These are phyloP conservation scores for Cephalopterus ornatus DNA, from an alignment of 2,113 vertebrate genomes.

Conservation along the genomic window DNA sequence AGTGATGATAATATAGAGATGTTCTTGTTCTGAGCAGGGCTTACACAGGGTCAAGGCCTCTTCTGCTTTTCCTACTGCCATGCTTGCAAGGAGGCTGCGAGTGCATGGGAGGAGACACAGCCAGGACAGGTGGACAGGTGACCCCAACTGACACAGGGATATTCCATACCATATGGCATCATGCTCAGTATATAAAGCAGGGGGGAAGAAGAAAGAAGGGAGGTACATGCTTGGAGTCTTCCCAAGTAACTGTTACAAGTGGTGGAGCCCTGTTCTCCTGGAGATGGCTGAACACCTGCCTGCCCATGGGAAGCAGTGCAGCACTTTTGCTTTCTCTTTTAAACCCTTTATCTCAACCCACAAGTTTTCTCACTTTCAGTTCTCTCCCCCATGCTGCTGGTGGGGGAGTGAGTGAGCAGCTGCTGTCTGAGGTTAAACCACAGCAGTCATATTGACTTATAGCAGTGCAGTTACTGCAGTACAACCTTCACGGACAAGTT, in stretches of 20 bases:
- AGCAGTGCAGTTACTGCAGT: neutral
- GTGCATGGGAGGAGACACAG: neutral
- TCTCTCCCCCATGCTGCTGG: no score
- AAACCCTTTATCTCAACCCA: neutral
- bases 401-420: accelerated
- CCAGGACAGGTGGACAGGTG: neutral
- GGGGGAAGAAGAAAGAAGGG: neutral
- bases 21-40: neutral
- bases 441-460: accelerated
- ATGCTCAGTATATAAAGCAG: neutral
- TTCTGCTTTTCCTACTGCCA: neutral
- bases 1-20: neutral
- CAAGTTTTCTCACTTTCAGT: neutral
- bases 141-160: neutral
- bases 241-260: neutral
- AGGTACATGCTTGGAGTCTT: no score
- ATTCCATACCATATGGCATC: neutral
- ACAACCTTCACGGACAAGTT: neutral
- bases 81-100: neutral
- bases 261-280: neutral
- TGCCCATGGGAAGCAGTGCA: neutral
- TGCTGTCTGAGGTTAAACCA: neutral
- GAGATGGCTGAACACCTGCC: neutral
- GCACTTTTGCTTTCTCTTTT: neutral
- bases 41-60: neutral